Base-by-base conservation (phyloP, 2,797 vertebrate genomes). In the Siniperca obscura region DNA sequence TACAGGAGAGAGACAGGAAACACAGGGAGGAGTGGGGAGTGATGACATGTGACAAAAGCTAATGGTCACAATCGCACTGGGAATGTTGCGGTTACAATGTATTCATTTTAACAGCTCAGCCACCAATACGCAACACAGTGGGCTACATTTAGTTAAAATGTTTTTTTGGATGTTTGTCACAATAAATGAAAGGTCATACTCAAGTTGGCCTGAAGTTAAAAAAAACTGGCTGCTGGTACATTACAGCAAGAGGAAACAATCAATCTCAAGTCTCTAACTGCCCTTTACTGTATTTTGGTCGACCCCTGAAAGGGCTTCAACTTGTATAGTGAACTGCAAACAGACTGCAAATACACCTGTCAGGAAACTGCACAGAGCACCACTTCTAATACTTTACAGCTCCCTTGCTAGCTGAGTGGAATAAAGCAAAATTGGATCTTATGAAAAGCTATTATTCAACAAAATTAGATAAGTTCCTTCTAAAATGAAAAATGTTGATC, bases 361-460 rank as follows among this genome's bases (percentile, higher is more conserved):
- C 36, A 62, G 36, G n/a, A 48, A 70, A 62, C n/a, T 22, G 36
- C 60, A 53, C 9, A 27, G 17, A 75, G 30, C 17, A 65, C 36
- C 19, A 57, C 40, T 27, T 67, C 44, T 38, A 64, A 66, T 25
- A 34, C 40, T 55, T 65, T 70, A 60, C 65, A 34, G 57, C 66
- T 81, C 42, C 1, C 44, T 66, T 4, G 1, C 5, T 59, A n/a
- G 46, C 36, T 64, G 17, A 77, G 76, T 65, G n/a, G 5, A 62
- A 57, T n/a, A 62, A 38, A 57, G 64, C 27, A 71, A 64, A 80
- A 65, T 38, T 60, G 5, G 6, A 78, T 53, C 4, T 85, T 76
- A 71, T 80, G 61, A 80, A 77, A 86, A 72, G 34, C 48, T 25
- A 72, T 84, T 12, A 57, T 64, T 86, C 70, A 66, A 57, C 11